phyloP scores from a whole-genome alignment of 2,888 invertebrate genomes.

The Luperina testacea region DNA sequence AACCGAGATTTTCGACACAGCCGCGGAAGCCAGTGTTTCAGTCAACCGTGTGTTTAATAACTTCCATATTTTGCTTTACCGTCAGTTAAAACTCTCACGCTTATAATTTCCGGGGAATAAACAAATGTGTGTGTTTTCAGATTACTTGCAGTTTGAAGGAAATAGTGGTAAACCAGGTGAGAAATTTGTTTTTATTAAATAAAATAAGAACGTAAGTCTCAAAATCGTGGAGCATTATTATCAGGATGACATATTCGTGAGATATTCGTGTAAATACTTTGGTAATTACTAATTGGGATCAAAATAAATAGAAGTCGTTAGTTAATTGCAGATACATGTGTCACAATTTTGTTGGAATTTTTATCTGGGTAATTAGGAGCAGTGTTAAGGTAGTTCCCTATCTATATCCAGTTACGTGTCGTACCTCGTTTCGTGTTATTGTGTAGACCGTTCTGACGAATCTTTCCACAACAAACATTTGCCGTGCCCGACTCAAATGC shows the following conservation, averaged over 20 bases:
- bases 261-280: not conserved
- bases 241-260: not conserved
- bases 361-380: conserved; percentile 15
- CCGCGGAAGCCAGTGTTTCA: conserved; percentile 31
- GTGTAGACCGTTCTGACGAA: conserved; percentile 46
- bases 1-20: conserved; percentile 32
- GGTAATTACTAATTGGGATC: not conserved
- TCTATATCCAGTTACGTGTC: not conserved
- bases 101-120: conserved; percentile 45
- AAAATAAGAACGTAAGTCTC: not conserved
- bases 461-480: conserved; percentile 61
- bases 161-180: conserved; percentile 30
- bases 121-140: conserved; percentile 39
- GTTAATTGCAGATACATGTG: conserved; percentile 1
- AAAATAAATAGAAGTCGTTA: not conserved
- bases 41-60: conserved; percentile 32
- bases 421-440: conserved; percentile 27
- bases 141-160: conserved; percentile 24
- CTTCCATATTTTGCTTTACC: conserved; percentile 42
- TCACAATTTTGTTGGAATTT: not conserved
- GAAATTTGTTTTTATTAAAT: not conserved
- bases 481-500: conserved; percentile 38
- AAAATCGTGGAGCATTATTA: not conserved
- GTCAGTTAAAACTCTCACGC: conserved; percentile 25
- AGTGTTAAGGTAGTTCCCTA: not conserved